A percentile compares a stretch with the other conserved stretches of the same genome.
Evolutionary conservation across 1,140 invertebrate species (phyloP).

Genomic region (Diabrotica virgifera): DNA sequence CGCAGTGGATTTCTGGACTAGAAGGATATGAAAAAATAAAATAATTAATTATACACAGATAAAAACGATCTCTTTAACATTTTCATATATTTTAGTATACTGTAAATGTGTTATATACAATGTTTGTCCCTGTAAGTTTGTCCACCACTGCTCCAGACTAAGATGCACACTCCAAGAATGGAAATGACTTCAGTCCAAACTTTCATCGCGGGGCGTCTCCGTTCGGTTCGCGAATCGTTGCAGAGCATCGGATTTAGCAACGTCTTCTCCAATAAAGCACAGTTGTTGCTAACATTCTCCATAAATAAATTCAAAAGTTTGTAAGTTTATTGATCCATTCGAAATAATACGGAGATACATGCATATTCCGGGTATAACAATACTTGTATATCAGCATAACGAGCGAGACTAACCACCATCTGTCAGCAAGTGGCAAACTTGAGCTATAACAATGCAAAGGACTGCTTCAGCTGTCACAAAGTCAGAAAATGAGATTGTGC

Average conservation of each 20-base stretch:
- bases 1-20: too few species aligned
- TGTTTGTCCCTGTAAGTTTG: too few species aligned
- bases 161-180: too few species aligned
- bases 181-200: too few species aligned
- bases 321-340: slow-evolving; percentile 18
- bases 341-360: slow-evolving; percentile 7
- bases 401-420: slow-evolving; percentile 10
- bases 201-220: too few species aligned
- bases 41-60: too few species aligned
- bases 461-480: slow-evolving; percentile 9
- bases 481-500: slow-evolving; percentile 3
- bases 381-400: slow-evolving; percentile 19
- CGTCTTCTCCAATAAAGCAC: slow-evolving; percentile 16
- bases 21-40: too few species aligned
- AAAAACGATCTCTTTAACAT: too few species aligned
- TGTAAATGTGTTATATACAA: too few species aligned
- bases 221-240: too few species aligned
- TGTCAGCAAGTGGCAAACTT: slow-evolving; percentile 19
- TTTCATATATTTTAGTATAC: too few species aligned
- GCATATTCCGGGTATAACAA: slow-evolving; percentile 18
- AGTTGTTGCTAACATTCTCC: slow-evolving; percentile 16
- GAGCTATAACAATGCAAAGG: slow-evolving; percentile 8
- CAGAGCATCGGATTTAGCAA: neutral
- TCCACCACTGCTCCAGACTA: too few species aligned
- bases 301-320: slow-evolving; percentile 19